Evolutionary conservation across 2,888 invertebrate species (phyloP).

Genomic region (Axea sp.): DNA sequence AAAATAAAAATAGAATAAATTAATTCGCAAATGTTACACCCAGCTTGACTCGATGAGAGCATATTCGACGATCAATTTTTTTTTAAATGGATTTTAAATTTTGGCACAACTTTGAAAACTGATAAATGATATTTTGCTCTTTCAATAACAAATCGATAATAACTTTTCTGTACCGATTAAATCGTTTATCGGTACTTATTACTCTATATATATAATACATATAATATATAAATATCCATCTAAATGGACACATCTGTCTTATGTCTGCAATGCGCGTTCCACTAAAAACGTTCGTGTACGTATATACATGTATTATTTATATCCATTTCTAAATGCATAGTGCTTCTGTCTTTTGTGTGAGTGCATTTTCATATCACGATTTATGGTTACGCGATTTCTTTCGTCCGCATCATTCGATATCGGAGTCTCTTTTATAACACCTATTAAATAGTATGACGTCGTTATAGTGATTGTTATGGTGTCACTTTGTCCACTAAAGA

Average conservation of each 20-base stretch:
- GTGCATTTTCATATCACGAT: constrained; percentile 63
- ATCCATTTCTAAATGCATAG: constrained; percentile 74
- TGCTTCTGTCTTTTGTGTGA: constrained; percentile 63
- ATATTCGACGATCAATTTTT: constrained; percentile 61
- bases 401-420: constrained; percentile 42
- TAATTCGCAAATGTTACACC: constrained; percentile 4
- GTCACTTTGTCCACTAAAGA: constrained; percentile 48
- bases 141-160: constrained; percentile 68
- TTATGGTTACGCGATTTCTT: constrained; percentile 54
- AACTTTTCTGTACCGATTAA: constrained; percentile 62
- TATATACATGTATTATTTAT: constrained; percentile 70
- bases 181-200: constrained; percentile 56
- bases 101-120: constrained; percentile 75
- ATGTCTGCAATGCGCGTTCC: constrained; percentile 60
- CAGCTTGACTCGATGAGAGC: constrained; percentile 25
- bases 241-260: constrained; percentile 68
- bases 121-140: constrained; percentile 69
- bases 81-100: constrained; percentile 70
- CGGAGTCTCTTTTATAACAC: constrained; percentile 46
- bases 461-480: constrained; percentile 48
- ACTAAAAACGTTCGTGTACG: constrained; percentile 64
- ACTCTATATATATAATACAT: constrained; percentile 65
- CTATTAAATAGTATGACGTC: constrained; percentile 57
- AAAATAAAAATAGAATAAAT: constrained; percentile 19
- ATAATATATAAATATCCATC: constrained; percentile 70